Conservation (phyloP, 2,113 vertebrate genomes). For the Galemys pyrenaicus region DNA sequence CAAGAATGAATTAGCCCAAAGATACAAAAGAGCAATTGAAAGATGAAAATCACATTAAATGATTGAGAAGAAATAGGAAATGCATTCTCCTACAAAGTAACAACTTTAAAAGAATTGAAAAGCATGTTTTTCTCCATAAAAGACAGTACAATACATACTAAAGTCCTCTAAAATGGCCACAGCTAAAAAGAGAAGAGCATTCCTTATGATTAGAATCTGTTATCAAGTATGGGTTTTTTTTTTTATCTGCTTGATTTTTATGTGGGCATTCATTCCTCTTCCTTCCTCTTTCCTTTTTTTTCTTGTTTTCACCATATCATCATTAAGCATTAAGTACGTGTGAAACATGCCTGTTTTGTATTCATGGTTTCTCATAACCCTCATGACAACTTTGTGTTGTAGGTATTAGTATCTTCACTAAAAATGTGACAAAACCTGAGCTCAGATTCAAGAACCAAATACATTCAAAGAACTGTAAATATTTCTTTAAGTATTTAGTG, state of each 20-base stretch:
- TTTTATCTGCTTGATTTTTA: slow-evolving; percentile 1
- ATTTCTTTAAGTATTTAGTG: slow-evolving; percentile 18
- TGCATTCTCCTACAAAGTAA: not conserved
- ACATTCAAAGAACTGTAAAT: not conserved
- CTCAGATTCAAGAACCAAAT: not conserved
- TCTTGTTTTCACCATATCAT: not conserved
- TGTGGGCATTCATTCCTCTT: not conserved
- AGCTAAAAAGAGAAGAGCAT: not conserved
- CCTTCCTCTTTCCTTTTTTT: not conserved
- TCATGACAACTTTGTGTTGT: not conserved
- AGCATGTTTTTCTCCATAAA: not conserved
- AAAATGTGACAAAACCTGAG: not conserved
- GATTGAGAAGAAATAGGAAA: not conserved
- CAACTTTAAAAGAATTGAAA: not conserved
- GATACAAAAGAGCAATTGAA: not conserved
- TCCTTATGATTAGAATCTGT: not conserved
- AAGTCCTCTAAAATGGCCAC: not conserved
- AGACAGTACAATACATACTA: not conserved
- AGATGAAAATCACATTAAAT: not conserved
- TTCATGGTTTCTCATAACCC: not conserved
- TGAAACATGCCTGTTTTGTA: not conserved
- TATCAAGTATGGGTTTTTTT: not conserved
- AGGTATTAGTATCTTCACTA: not conserved
- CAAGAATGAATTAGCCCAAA: not conserved
- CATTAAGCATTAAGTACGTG: not conserved